Percentiles rank a stretch among this genome's conserved stretches.
phyloP scores from a whole-genome alignment of 2,113 vertebrate genomes.

The Microtus pennsylvanicus region DNA sequence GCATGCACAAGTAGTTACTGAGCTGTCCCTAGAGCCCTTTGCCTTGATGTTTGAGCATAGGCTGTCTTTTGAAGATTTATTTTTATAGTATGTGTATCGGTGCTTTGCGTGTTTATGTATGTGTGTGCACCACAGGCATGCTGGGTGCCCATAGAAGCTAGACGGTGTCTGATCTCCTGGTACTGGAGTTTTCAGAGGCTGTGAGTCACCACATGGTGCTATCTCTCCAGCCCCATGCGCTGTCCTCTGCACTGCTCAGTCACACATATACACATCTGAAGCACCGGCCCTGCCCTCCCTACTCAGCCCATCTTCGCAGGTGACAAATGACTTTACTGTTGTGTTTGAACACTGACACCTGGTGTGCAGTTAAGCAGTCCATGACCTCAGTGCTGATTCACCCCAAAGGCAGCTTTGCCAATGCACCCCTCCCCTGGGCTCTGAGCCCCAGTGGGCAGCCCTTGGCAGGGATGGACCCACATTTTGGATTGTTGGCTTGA shows the following conservation, averaged over 20 bases:
- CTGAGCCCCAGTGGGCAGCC: neutral
- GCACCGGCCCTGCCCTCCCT: neutral
- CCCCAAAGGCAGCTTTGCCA: neutral
- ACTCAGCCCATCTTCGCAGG: too few species aligned
- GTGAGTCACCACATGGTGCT: neutral
- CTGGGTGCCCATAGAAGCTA: neutral
- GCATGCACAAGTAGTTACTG: too few species aligned
- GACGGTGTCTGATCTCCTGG: neutral
- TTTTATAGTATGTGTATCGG: neutral
- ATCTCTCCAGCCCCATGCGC: neutral
- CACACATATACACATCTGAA: neutral
- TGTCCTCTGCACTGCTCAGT: neutral
- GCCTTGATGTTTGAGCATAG: neutral
- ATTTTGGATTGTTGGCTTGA: neutral
- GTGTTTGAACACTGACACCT: neutral
- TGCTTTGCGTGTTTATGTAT: neutral
- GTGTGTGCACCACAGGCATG: neutral
- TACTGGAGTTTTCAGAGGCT: neutral
- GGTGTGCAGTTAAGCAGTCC: neutral
- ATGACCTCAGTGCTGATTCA: neutral
- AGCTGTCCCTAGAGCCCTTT: neutral
- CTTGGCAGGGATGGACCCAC: neutral
- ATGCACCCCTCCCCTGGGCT: accelerated
- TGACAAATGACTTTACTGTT: neutral
- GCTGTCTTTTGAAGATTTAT: neutral